Evolutionary conservation across 2,113 vertebrate genomes (phyloP).

Genomic region (Azemiops feae): DNA sequence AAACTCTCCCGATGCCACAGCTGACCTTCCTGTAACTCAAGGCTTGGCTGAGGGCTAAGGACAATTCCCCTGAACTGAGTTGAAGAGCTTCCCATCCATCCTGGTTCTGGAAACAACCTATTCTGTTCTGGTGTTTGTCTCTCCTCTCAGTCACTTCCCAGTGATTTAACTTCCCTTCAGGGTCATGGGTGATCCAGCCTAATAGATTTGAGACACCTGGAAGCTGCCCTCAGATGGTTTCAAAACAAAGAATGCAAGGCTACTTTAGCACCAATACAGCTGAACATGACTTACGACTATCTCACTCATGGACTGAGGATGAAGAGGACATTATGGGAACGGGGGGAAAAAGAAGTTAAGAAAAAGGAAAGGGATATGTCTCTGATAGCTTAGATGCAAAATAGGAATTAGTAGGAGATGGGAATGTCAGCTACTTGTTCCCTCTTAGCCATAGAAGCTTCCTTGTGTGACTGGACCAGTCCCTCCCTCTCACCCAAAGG

Average conservation of each 20-base stretch:
- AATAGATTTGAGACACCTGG: background rate
- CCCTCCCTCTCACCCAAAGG: background rate
- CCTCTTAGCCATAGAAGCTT: background rate
- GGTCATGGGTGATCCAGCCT: background rate
- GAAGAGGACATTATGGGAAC: background rate
- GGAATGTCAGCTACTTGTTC: background rate
- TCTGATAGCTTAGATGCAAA: background rate
- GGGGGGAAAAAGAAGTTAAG: background rate
- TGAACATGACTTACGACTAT: background rate
- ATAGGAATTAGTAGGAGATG: background rate
- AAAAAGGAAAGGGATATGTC: background rate
- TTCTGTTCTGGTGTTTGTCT: background rate
- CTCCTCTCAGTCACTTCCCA: background rate
- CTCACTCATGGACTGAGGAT: background rate
- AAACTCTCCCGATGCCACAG: background rate
- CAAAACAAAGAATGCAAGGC: background rate
- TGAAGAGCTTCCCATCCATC: background rate
- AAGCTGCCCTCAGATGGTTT: background rate
- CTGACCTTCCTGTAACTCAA: background rate
- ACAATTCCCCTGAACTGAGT: background rate
- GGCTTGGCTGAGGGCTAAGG: background rate
- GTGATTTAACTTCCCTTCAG: background rate
- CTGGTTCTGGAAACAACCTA: background rate
- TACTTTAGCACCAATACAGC: background rate
- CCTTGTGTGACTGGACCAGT: background rate